Conservation (phyloP, 2,888 invertebrate species). For the Drosophila multiciliata region DNA sequence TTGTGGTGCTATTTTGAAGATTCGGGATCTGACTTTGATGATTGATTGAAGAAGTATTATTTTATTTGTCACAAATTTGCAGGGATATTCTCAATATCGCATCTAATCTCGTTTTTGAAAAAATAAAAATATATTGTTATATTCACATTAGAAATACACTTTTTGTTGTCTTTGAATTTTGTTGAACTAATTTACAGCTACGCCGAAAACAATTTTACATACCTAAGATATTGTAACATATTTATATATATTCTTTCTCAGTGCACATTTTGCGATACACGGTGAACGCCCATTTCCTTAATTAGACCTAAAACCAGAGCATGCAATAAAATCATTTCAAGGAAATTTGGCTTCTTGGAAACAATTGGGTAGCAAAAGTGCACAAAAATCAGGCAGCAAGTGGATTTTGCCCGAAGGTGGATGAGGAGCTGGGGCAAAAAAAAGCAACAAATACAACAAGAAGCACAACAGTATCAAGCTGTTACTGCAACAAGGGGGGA, state of each 20-base stretch:
- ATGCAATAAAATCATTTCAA: slow-evolving; percentile 24
- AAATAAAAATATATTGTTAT: background rate
- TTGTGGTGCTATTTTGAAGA: background rate
- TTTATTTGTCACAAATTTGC: background rate
- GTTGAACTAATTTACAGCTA: background rate
- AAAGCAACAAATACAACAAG: background rate
- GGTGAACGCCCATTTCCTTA: slow-evolving; percentile 16
- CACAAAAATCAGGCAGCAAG: slow-evolving; percentile 6
- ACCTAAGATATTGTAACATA: background rate
- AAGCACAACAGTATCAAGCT: background rate
- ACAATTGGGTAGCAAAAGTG: slow-evolving; percentile 16
- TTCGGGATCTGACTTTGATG: background rate
- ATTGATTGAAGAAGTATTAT: background rate
- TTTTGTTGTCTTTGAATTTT: background rate
- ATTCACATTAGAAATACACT: background rate
- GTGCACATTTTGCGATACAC: background rate
- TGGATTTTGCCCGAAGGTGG: slow-evolving; percentile 18
- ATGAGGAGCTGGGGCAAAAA: slow-evolving; percentile 3
- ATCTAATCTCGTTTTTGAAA: background rate
- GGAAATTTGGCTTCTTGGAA: slow-evolving; percentile 35
- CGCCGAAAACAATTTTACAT: background rate
- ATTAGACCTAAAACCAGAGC: slow-evolving; percentile 25
- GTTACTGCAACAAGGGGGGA: background rate
- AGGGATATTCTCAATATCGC: background rate
- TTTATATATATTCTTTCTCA: background rate